A percentile compares a stretch with the other conserved stretches of the same genome.
Evolutionary conservation across 2,113 vertebrate genomes (phyloP).

Genomic region (Phrynosoma blainvillii): DNA sequence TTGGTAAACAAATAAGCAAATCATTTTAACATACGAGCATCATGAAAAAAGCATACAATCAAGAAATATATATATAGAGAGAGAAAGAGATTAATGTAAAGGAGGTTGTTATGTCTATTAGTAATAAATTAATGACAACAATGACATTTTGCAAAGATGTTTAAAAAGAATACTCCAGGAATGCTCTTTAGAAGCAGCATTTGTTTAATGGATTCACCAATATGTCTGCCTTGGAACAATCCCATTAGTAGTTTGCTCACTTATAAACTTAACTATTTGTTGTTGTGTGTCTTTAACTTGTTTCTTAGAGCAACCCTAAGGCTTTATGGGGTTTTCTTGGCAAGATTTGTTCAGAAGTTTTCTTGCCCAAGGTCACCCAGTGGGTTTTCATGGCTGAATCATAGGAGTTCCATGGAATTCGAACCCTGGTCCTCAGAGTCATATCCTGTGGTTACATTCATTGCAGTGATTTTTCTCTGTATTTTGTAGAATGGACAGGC

Average conservation of each 20-base stretch:
- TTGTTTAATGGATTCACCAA: conserved; percentile 1
- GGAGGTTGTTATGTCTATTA: neutral
- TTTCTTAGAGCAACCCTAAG: too few species aligned
- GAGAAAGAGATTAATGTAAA: too few species aligned
- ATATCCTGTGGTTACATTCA: conserved; percentile 3
- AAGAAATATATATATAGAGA: too few species aligned
- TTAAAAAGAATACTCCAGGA: neutral
- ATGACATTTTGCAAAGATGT: neutral
- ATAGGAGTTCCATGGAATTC: too few species aligned
- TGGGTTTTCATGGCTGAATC: too few species aligned
- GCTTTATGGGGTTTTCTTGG: too few species aligned
- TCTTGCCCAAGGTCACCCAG: too few species aligned
- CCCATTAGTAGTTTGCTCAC: neutral
- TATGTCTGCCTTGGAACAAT: neutral
- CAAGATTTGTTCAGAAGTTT: too few species aligned
- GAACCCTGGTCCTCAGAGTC: neutral
- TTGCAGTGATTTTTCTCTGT: neutral
- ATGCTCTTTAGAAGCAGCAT: neutral
- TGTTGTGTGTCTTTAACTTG: too few species aligned
- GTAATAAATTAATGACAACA: neutral
- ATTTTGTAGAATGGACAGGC: conserved; percentile 1
- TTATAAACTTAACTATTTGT: neutral
- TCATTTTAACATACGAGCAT: conserved; percentile 25
- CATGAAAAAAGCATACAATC: conserved; percentile 14
- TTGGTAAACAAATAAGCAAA: conserved; percentile 20